Conservation (phyloP, 2,888 invertebrate species). For the Cataglyphis livida region DNA sequence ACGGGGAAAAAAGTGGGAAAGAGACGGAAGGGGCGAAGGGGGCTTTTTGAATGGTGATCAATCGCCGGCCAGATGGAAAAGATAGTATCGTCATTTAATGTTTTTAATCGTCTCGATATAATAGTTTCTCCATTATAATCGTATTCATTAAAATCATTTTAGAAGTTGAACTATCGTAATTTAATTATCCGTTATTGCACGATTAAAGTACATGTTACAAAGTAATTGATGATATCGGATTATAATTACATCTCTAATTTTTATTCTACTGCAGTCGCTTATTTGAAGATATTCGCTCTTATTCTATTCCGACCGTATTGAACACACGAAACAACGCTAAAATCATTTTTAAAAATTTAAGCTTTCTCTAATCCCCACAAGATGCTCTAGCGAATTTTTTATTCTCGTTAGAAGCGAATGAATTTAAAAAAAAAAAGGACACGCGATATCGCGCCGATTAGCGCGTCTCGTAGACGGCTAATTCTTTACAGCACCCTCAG, state of each 20-base stretch:
- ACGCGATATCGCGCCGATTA: conserved; percentile 68
- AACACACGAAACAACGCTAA: not conserved
- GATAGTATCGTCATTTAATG: conserved; percentile 54
- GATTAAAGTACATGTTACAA: not conserved
- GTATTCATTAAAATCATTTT: conserved; percentile 4
- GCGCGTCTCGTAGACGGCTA: conserved; percentile 72
- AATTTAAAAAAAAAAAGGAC: conserved; percentile 54
- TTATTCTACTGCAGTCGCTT: not conserved
- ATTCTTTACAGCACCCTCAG: conserved; percentile 75
- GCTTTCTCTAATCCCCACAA: not conserved
- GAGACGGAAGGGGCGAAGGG: conserved; percentile 26
- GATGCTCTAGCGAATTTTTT: not conserved
- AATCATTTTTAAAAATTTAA: not conserved
- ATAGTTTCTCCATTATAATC: conserved; percentile 38
- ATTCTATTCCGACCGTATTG: not conserved
- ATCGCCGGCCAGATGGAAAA: conserved; percentile 64
- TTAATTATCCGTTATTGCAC: conserved; percentile 4
- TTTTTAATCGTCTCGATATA: conserved; percentile 61
- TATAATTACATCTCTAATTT: not conserved
- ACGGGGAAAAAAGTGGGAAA: conserved; percentile 57
- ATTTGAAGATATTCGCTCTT: not conserved
- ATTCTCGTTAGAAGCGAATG: not conserved
- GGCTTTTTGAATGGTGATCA: conserved; percentile 67
- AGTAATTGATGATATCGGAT: not conserved
- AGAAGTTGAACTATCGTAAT: conserved; percentile 22